phyloP scores from a whole-genome alignment of 1,140 invertebrate genomes.

The Aphis gossypii region DNA sequence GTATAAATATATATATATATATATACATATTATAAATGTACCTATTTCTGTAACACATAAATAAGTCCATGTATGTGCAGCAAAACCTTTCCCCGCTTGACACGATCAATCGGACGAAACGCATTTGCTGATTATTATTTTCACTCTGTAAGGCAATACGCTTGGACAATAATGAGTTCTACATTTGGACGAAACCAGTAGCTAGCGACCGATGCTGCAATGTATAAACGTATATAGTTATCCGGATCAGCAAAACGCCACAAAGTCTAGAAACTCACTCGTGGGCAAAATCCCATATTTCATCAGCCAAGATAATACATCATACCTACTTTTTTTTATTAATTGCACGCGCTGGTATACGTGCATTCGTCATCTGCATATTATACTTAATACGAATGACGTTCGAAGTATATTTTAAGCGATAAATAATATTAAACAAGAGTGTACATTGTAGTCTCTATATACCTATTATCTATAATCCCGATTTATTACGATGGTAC shows the following conservation, averaged over 20 bases:
- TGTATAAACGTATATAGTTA: not conserved
- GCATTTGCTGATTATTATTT: not conserved
- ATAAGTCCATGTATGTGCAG: too few species aligned
- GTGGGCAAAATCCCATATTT: not conserved
- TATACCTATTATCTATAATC: too few species aligned
- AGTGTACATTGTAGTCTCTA: not conserved
- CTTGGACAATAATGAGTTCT: constrained; percentile 8
- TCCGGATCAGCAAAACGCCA: not conserved
- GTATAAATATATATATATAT: not conserved
- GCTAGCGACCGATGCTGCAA: not conserved
- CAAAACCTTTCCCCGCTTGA: not conserved
- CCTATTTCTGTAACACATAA: too few species aligned
- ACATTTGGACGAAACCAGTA: not conserved
- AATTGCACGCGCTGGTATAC: not conserved
- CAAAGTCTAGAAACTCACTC: not conserved
- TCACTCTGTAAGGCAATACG: not conserved
- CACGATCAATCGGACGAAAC: not conserved
- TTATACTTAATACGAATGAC: not conserved
- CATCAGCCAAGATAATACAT: not conserved
- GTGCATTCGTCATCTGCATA: too few species aligned
- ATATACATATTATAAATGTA: not conserved
- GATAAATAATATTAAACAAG: not conserved
- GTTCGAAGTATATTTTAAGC: not conserved
- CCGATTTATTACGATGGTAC: not conserved
- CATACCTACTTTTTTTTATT: not conserved